Percentiles rank a stretch among this genome's conserved stretches.
phyloP scores from a whole-genome alignment of 2,113 vertebrate genomes.

The Xyliphius kryptos region DNA sequence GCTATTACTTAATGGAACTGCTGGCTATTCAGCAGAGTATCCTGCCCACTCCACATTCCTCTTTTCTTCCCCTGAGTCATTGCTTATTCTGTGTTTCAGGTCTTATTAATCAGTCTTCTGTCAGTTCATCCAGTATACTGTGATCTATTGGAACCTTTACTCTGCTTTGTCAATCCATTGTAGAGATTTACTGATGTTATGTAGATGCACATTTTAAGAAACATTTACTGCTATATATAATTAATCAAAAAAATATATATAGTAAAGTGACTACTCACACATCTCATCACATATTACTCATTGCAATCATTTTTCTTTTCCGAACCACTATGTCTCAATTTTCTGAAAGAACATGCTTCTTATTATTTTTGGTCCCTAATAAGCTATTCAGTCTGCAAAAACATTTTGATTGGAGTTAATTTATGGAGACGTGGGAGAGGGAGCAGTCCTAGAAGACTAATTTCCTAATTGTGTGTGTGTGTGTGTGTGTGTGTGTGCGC shows the following conservation, averaged over 20 bases:
- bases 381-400: constrained; percentile 36
- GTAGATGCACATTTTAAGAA: background rate
- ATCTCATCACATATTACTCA: background rate
- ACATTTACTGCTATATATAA: too few species aligned
- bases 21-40: constrained; percentile 19
- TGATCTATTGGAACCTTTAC: background rate
- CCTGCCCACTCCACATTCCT: background rate
- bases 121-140: background rate
- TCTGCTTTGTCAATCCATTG: background rate
- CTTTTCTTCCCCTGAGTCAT: constrained; percentile 1
- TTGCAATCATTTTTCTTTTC: background rate
- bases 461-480: constrained; percentile 38
- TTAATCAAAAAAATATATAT: background rate
- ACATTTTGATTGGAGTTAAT: constrained; percentile 36
- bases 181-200: background rate
- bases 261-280: background rate
- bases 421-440: constrained; percentile 33
- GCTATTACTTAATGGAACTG: constrained; percentile 41
- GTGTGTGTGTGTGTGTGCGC: constrained; percentile 17
- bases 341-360: constrained; percentile 10
- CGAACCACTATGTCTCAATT: constrained; percentile 12
- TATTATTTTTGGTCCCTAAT: constrained; percentile 10
- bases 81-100: constrained; percentile 13
- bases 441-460: constrained; percentile 30
- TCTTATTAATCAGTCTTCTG: constrained; percentile 11